Evolutionary conservation across 53 echinoderm and acorn worm species (phyloP).

Genomic region (Echinometra lucunter): DNA sequence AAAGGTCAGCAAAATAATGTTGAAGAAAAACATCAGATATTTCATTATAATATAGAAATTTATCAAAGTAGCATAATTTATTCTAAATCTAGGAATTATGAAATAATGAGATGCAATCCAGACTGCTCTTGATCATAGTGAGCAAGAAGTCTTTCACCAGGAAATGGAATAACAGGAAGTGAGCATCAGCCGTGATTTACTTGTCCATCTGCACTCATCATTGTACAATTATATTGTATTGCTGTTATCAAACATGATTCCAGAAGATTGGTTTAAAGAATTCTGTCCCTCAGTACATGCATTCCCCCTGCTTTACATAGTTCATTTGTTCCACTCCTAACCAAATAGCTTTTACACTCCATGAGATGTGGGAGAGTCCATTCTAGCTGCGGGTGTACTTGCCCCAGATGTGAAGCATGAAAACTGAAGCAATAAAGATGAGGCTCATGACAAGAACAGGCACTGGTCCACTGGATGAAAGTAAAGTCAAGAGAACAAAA

Average conservation of each 20-base stretch:
- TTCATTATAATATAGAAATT: too few species aligned
- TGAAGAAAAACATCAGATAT: too few species aligned
- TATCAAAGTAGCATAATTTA: too few species aligned
- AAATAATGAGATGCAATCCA: too few species aligned
- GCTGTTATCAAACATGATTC: background rate
- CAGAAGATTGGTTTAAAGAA: background rate
- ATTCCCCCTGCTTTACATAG: background rate
- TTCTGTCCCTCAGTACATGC: constrained; percentile 53
- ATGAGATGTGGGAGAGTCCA: constrained; percentile 58
- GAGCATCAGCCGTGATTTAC: background rate
- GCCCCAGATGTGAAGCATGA: constrained; percentile 99
- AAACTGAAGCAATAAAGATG: constrained; percentile 97
- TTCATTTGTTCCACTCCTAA: background rate
- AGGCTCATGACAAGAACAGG: constrained; percentile 99
- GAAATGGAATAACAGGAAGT: background rate
- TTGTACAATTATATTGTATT: background rate
- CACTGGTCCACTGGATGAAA: constrained; percentile 89
- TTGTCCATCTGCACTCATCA: background rate
- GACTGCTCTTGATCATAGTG: too few species aligned
- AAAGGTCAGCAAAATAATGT: too few species aligned
- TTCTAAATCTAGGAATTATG: too few species aligned
- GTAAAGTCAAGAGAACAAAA: background rate
- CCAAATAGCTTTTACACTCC: background rate
- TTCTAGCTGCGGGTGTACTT: constrained; percentile 96
- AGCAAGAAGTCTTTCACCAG: background rate